These are phyloP conservation scores for Chloropsis hardwickii DNA, from an alignment of 2,113 vertebrate genomes.

Conservation along the genomic window DNA sequence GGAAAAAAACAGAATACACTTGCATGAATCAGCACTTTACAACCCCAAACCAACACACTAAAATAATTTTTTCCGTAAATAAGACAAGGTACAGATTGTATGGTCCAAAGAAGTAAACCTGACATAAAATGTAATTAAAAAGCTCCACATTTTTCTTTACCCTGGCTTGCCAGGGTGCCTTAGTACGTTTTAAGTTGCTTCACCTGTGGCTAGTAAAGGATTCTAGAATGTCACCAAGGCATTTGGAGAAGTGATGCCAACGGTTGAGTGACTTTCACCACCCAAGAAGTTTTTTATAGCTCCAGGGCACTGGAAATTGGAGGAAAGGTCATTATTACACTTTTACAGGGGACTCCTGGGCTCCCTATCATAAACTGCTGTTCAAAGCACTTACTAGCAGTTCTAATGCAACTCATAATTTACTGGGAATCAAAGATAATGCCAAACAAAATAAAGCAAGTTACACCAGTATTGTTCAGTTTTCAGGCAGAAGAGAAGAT, in stretches of 20 bases:
- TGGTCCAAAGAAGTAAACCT: background rate
- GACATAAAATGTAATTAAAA: background rate
- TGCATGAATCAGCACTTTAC: background rate
- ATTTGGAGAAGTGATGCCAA: background rate
- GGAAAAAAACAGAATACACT: background rate
- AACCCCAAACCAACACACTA: background rate
- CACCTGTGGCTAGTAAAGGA: background rate
- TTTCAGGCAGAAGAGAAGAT: background rate
- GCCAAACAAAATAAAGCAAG: slow-evolving; percentile 24
- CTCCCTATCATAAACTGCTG: background rate
- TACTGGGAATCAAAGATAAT: background rate
- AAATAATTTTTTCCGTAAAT: background rate
- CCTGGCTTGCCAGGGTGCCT: background rate
- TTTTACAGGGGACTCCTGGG: background rate
- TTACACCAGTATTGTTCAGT: background rate
- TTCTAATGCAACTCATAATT: background rate
- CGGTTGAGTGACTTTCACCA: background rate
- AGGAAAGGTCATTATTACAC: background rate
- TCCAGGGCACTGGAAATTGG: background rate
- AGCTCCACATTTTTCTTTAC: background rate
- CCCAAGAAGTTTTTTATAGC: background rate
- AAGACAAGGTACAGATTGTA: background rate
- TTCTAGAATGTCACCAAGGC: background rate
- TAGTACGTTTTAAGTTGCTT: background rate
- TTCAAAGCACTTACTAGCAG: background rate